Conservation (phyloP, 2,797 vertebrate species). For the Falco concolor region DNA sequence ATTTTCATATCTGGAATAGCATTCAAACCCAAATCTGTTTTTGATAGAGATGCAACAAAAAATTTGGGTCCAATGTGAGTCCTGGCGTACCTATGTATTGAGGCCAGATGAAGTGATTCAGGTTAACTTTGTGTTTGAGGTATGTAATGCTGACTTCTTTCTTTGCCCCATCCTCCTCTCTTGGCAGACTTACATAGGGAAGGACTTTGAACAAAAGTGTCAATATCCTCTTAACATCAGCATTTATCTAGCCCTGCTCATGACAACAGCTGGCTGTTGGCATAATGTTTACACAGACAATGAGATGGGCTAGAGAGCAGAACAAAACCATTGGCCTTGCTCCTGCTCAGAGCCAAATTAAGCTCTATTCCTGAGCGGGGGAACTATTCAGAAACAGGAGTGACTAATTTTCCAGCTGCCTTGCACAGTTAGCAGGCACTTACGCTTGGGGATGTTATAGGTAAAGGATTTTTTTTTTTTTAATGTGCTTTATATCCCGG, state of each 20-base stretch:
- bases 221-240: background rate
- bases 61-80: background rate
- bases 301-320: background rate
- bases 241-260: background rate
- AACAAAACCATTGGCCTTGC: background rate
- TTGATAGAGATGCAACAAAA: background rate
- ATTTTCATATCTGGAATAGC: background rate
- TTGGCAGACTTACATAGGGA: accelerated
- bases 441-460: background rate
- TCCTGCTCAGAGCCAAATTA: background rate
- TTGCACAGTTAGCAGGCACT: background rate
- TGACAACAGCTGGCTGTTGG: background rate
- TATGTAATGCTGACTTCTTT: background rate
- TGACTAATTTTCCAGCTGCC: background rate
- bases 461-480: background rate
- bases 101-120: background rate
- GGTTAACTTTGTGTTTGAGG: background rate
- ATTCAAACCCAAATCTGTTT: background rate
- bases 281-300: background rate
- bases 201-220: background rate
- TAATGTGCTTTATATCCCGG: background rate
- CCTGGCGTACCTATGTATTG: background rate
- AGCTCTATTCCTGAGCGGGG: background rate
- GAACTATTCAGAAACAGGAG: background rate
- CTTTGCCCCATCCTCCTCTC: background rate